phyloP scores from a whole-genome alignment of 2,113 vertebrate genomes.

The Ptilonorhynchus violaceus region DNA sequence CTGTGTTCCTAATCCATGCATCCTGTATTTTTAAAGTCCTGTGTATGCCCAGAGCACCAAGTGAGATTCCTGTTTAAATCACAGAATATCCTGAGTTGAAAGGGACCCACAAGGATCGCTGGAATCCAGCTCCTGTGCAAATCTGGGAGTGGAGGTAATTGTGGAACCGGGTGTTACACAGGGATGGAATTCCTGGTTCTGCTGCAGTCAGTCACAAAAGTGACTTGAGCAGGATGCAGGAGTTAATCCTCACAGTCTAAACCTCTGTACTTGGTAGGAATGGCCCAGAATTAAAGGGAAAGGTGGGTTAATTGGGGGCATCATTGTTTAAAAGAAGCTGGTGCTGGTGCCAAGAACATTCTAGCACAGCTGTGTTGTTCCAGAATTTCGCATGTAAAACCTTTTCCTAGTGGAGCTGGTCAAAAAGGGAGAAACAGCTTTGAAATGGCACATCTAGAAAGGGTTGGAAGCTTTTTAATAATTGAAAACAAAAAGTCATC shows the following conservation, averaged over 20 bases:
- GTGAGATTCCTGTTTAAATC: not conserved
- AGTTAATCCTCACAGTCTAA: not conserved
- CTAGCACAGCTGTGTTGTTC: not conserved
- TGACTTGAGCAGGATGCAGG: not conserved
- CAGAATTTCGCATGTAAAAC: not conserved
- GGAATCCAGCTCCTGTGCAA: not conserved
- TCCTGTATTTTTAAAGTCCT: not conserved
- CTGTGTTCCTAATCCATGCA: not conserved
- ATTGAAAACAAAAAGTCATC: not conserved
- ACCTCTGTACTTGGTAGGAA: not conserved
- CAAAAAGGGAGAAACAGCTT: not conserved
- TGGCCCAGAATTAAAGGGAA: not conserved
- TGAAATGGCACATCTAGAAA: not conserved
- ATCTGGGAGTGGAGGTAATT: not conserved
- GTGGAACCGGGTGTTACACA: not conserved
- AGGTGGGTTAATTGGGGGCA: not conserved
- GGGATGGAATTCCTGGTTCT: not conserved
- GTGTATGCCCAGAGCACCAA: not conserved
- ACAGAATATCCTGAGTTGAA: not conserved
- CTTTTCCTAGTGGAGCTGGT: not conserved
- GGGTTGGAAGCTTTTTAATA: not conserved
- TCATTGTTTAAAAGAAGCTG: not conserved
- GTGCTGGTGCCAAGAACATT: not conserved
- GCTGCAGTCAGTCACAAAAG: not conserved
- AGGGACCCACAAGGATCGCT: not conserved